Evolutionary conservation across 2,113 vertebrate genomes (phyloP).

Genomic region (Halichoeres trimaculatus): DNA sequence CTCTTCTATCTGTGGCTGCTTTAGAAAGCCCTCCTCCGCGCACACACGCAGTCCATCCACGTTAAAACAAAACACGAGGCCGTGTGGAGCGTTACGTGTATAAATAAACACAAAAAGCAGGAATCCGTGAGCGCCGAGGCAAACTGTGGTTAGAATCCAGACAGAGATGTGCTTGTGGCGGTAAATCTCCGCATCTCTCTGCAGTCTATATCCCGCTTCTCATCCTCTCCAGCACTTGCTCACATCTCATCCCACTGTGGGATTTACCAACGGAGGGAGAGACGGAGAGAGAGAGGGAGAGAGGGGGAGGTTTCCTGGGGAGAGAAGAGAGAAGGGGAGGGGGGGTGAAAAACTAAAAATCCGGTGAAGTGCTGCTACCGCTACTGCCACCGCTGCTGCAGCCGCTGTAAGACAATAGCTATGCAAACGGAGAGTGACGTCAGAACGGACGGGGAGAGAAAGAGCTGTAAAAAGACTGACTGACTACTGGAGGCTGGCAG

Average conservation of each 20-base stretch:
- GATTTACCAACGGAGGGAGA: constrained; percentile 64
- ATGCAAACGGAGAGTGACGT: constrained; percentile 91
- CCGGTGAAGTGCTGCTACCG: constrained; percentile 78
- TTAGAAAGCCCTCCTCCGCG: constrained; percentile 70
- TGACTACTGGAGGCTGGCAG: constrained; percentile 46
- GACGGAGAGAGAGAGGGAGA: constrained; percentile 31
- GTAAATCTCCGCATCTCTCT: constrained; percentile 57
- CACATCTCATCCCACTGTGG: constrained; percentile 61
- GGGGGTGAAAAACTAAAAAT: constrained; percentile 40
- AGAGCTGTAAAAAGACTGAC: constrained; percentile 38
- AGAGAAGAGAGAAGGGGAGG: constrained; percentile 37
- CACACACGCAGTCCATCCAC: constrained; percentile 41
- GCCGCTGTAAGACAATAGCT: constrained; percentile 91
- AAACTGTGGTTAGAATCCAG: constrained; percentile 42
- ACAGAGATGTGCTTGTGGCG: constrained; percentile 38
- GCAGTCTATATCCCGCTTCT: constrained; percentile 52
- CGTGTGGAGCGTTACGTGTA: constrained; percentile 10
- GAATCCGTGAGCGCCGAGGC: constrained; percentile 36
- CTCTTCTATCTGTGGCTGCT: constrained; percentile 68
- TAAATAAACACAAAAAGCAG: constrained; percentile 9
- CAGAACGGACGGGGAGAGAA: constrained; percentile 73
- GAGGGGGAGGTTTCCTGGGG: constrained; percentile 71
- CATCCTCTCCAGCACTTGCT: constrained; percentile 67
- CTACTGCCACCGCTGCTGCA: no score
- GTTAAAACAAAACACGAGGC: constrained; percentile 44